These are phyloP conservation scores for Grapholita molesta DNA, from an alignment of 1,140 invertebrate species.

Conservation along the genomic window DNA sequence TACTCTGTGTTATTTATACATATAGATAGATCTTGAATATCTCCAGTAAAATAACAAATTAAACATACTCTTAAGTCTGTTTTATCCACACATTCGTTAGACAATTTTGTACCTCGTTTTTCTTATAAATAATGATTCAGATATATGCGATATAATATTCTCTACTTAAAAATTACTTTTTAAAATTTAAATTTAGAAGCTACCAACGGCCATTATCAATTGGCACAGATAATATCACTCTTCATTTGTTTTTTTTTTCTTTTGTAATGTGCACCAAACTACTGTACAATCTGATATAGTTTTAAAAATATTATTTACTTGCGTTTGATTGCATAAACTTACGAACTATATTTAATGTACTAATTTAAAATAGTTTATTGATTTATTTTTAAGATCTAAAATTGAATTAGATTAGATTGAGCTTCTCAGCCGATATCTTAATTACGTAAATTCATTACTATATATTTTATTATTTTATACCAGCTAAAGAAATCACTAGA, in stretches of 20 bases:
- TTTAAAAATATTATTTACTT: not conserved
- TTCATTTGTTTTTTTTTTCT: not conserved
- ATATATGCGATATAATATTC: not conserved
- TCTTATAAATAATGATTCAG: conserved; percentile 4
- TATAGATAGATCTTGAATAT: too few relatives aligned
- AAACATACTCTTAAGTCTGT: not conserved
- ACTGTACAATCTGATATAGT: not conserved
- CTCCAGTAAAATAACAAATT: not conserved
- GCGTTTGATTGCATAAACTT: conserved; percentile 2
- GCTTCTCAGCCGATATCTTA: not conserved
- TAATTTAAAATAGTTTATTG: conserved; percentile 1
- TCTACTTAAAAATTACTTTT: conserved; percentile 1
- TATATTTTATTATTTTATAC: not conserved
- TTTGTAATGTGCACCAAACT: not conserved
- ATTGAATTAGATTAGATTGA: conserved; percentile 8
- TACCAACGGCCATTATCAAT: conserved; percentile 8
- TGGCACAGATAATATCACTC: conserved; percentile 15
- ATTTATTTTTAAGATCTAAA: conserved; percentile 4
- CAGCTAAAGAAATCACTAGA: not conserved
- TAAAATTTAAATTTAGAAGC: conserved; percentile 7
- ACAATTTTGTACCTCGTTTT: conserved; percentile 6
- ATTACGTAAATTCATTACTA: conserved; percentile 5
- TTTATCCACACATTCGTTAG: not conserved
- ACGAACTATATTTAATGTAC: not conserved
- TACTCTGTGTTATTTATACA: too few relatives aligned